Evolutionary conservation across 2,797 vertebrate species (phyloP).

Genomic region (Cryptoblepharus egeriae): DNA sequence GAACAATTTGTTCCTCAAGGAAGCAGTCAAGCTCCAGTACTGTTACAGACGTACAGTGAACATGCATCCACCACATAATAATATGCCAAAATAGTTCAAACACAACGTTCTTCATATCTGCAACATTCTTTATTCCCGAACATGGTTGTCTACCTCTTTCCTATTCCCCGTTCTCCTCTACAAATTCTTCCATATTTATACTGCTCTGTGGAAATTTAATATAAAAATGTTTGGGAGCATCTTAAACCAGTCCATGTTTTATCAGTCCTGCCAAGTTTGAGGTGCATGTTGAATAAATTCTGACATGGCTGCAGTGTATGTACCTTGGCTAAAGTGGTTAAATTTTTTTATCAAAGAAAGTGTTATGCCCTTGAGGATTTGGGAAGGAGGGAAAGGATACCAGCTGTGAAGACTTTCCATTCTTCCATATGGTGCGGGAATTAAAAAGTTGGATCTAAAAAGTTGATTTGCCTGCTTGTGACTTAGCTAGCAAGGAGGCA

Average conservation of each 20-base stretch:
- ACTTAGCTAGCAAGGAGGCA: constrained; percentile 58
- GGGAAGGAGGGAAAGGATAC: background rate
- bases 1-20: too few relatives aligned
- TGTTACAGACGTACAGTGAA: too few relatives aligned
- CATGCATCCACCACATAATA: too few relatives aligned
- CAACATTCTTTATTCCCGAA: background rate
- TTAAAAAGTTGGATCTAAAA: constrained; percentile 66
- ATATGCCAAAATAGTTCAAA: too few relatives aligned
- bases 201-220: constrained; percentile 37
- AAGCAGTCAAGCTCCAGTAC: too few relatives aligned
- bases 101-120: background rate
- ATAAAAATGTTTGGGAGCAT: constrained; percentile 53
- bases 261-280: constrained; percentile 52
- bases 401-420: constrained; percentile 20
- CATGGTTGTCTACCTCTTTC: background rate
- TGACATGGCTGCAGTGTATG: constrained; percentile 51
- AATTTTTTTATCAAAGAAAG: constrained; percentile 4
- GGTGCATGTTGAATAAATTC: constrained; percentile 62
- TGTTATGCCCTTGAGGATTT: constrained; percentile 39
- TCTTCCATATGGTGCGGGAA: constrained; percentile 15
- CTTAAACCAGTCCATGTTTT: constrained; percentile 44
- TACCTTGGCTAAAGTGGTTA: constrained; percentile 55
- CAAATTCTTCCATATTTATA: constrained; percentile 27
- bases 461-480: constrained; percentile 61
- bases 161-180: background rate